A percentile compares a stretch with the other conserved stretches of the same genome.
Evolutionary conservation across 92 coral and sea anemone species (phyloP).

Genomic region (Bergia puertoricense): DNA sequence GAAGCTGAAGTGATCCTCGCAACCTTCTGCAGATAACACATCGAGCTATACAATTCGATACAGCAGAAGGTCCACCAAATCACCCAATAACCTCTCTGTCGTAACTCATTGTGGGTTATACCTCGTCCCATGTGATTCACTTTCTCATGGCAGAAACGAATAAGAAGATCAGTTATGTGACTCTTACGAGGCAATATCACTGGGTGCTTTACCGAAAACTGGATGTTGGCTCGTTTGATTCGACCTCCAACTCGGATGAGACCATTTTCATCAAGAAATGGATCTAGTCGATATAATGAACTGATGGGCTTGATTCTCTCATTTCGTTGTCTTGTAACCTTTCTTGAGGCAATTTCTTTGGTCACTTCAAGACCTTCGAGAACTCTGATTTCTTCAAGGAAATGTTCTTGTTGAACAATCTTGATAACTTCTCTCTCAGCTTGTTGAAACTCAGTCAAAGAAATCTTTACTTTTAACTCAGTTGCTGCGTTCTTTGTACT

Average conservation of each 20-base stretch:
- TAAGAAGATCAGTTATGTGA: constrained; percentile 37
- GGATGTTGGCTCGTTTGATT: constrained; percentile 34
- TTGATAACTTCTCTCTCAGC: constrained; percentile 45
- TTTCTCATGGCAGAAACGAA: constrained; percentile 30
- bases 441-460: constrained; percentile 34
- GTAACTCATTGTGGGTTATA: constrained; percentile 40
- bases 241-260: constrained; percentile 44
- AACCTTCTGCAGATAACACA: constrained; percentile 10
- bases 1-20: neutral
- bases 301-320: constrained; percentile 21
- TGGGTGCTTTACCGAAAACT: constrained; percentile 22
- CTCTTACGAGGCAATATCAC: constrained; percentile 46
- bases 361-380: constrained; percentile 32
- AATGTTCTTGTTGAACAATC: constrained; percentile 48
- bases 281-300: constrained; percentile 34
- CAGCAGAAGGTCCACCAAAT: constrained; percentile 38
- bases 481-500: neutral
- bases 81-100: constrained; percentile 44
- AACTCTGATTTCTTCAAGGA: constrained; percentile 44
- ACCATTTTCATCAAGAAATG: constrained; percentile 46
- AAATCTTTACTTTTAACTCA: neutral
- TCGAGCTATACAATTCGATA: constrained; percentile 6
- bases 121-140: constrained; percentile 42
- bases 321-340: constrained; percentile 42
- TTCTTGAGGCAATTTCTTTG: constrained; percentile 9